phyloP scores from a whole-genome alignment of 2,888 invertebrate genomes.

The Caenorhabditis sp. region DNA sequence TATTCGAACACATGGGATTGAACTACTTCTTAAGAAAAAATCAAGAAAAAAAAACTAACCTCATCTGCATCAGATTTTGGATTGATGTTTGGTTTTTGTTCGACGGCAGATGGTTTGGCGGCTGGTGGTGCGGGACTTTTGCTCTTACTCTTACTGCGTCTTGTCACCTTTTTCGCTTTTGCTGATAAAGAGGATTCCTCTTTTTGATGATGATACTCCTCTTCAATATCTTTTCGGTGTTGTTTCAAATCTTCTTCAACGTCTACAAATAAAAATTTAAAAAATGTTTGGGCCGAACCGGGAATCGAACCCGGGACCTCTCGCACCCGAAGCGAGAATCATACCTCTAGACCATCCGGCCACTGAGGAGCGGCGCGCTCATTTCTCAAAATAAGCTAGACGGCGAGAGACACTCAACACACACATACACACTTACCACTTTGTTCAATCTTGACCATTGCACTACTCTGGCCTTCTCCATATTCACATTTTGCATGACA shows the following conservation, averaged over 20 bases:
- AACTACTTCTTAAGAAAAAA: background rate
- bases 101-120: slow-evolving; percentile 24
- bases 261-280: slow-evolving; percentile 18
- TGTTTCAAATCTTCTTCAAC: slow-evolving; percentile 40
- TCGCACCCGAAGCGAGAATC: slow-evolving; percentile 71
- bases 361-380: slow-evolving; percentile 14
- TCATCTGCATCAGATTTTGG: slow-evolving; percentile 39
- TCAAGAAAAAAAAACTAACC: slow-evolving; percentile 10
- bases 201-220: slow-evolving; percentile 38
- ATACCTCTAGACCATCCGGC: slow-evolving; percentile 68
- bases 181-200: slow-evolving; percentile 35
- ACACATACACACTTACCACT: slow-evolving; percentile 35
- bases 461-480: slow-evolving; percentile 67
- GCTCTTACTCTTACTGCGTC: slow-evolving; percentile 42
- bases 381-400: background rate
- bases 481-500: slow-evolving; percentile 66
- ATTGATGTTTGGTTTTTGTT: slow-evolving; percentile 21
- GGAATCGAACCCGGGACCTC: slow-evolving; percentile 70
- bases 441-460: slow-evolving; percentile 64
- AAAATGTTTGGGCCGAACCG: slow-evolving; percentile 58
- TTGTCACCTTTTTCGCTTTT: slow-evolving; percentile 21
- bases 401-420: background rate
- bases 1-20: no score
- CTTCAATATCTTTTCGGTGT: slow-evolving; percentile 35
- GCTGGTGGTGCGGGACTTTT: slow-evolving; percentile 34